Percentiles rank a stretch among this genome's conserved stretches.
These are phyloP conservation scores for Octodon degus DNA, from an alignment of 2,113 vertebrate genomes.

Conservation along the genomic window DNA sequence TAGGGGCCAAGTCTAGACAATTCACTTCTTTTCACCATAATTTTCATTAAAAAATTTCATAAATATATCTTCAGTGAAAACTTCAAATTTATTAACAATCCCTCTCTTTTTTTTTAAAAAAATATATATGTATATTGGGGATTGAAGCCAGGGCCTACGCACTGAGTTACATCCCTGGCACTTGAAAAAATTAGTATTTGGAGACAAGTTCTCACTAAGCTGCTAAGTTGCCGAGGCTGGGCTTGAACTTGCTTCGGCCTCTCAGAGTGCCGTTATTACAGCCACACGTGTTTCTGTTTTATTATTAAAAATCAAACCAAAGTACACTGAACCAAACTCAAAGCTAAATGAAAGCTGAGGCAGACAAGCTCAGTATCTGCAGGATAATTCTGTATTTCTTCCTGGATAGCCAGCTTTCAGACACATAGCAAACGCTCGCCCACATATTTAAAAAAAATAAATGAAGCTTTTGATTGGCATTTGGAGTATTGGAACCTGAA, in stretches of 20 bases:
- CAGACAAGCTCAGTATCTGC: constrained; percentile 50
- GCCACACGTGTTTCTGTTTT: neutral
- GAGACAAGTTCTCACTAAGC: neutral
- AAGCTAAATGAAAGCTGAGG: constrained; percentile 41
- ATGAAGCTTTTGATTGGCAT: constrained; percentile 82
- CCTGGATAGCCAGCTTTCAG: constrained; percentile 64
- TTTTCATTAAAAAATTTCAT: constrained; percentile 47
- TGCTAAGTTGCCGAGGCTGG: neutral
- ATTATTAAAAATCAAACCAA: constrained; percentile 12
- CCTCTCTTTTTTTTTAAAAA: neutral
- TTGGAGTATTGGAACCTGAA: constrained; percentile 82
- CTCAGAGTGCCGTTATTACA: neutral
- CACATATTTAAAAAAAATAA: constrained; percentile 80
- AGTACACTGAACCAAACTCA: neutral
- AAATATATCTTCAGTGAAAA: constrained; percentile 6
- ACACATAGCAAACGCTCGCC: constrained; percentile 64
- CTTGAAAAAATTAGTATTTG: neutral
- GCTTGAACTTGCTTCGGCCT: neutral
- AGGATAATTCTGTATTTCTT: constrained; percentile 63
- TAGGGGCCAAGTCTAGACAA: neutral
- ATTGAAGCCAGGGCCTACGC: neutral
- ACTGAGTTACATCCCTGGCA: neutral
- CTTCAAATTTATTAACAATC: neutral
- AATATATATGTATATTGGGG: neutral
- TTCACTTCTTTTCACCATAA: constrained; percentile 25